Evolutionary conservation across 1,140 invertebrate species (phyloP).

Genomic region (Drosophila punjabiensis): DNA sequence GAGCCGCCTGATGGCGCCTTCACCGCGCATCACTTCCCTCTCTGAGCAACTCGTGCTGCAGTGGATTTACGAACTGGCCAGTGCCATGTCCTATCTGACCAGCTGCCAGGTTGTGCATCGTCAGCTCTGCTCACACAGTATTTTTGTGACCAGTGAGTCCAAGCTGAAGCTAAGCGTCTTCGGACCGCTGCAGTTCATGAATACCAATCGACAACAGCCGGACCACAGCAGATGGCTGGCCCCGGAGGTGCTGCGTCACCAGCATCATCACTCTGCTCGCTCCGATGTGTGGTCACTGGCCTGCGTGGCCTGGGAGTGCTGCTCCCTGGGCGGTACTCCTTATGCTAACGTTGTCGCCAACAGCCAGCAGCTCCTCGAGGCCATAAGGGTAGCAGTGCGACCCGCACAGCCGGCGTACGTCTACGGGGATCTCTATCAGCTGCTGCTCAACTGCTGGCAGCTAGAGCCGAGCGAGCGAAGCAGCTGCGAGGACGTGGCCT

Average conservation of each 20-base stretch:
- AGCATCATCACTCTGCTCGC: constrained; percentile 88
- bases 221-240: constrained; percentile 92
- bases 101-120: constrained; percentile 89
- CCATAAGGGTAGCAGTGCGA: constrained; percentile 89
- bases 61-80: constrained; percentile 87
- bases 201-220: constrained; percentile 85
- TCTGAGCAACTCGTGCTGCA: constrained; percentile 79
- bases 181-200: constrained; percentile 77
- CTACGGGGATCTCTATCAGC: constrained; percentile 92
- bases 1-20: constrained; percentile 58
- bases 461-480: constrained; percentile 92
- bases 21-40: constrained; percentile 87
- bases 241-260: constrained; percentile 90
- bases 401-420: constrained; percentile 90
- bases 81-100: constrained; percentile 89
- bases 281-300: constrained; percentile 94
- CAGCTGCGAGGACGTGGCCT: constrained; percentile 87
- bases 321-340: constrained; percentile 93
- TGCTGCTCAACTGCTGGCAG: constrained; percentile 94
- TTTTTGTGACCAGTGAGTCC: constrained; percentile 86
- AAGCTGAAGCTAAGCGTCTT: constrained; percentile 63
- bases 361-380: constrained; percentile 88
- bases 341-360: constrained; percentile 89
- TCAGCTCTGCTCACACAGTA: constrained; percentile 90
- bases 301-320: constrained; percentile 93